Conservation (phyloP, 2,113 vertebrate genomes). For the Takifugu flavidus region DNA sequence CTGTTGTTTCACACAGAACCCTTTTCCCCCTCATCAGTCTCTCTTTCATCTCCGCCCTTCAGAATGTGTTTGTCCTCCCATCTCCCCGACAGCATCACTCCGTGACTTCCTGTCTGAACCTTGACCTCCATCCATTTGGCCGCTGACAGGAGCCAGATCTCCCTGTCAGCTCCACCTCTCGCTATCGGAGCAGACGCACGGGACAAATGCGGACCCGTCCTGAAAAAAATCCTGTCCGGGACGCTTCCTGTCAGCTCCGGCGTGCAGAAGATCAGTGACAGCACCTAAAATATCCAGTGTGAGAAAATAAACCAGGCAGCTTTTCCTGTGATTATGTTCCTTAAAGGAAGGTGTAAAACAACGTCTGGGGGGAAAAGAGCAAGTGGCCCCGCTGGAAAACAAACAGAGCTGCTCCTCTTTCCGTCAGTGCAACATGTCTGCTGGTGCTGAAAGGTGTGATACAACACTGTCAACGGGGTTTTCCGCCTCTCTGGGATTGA, state of each 20-base stretch:
- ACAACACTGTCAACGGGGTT: no score
- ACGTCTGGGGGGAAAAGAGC: background rate
- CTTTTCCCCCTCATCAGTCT: conserved; percentile 38
- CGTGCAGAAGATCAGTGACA: background rate
- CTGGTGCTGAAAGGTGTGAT: no score
- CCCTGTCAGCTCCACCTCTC: conserved; percentile 50
- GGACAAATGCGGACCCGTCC: conserved; percentile 1
- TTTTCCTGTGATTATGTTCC: background rate
- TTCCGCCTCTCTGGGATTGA: no score
- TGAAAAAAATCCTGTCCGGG: background rate
- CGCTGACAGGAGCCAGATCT: conserved; percentile 59
- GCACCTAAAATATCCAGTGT: background rate
- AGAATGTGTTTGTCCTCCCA: conserved; percentile 54
- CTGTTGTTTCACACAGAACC: background rate
- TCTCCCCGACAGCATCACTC: conserved; percentile 56
- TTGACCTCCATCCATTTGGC: conserved; percentile 49
- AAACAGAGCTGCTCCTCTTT: no score
- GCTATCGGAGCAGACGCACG: conserved; percentile 12
- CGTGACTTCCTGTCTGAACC: conserved; percentile 54
- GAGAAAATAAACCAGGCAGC: background rate
- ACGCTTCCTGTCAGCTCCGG: conserved; percentile 19
- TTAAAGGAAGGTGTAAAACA: conserved; percentile 5
- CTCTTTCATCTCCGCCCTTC: conserved; percentile 34
- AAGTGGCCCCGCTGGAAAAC: no score
- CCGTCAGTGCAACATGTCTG: no score